Conservation (phyloP, 1,140 invertebrate genomes). For the Microplitis demolitor region DNA sequence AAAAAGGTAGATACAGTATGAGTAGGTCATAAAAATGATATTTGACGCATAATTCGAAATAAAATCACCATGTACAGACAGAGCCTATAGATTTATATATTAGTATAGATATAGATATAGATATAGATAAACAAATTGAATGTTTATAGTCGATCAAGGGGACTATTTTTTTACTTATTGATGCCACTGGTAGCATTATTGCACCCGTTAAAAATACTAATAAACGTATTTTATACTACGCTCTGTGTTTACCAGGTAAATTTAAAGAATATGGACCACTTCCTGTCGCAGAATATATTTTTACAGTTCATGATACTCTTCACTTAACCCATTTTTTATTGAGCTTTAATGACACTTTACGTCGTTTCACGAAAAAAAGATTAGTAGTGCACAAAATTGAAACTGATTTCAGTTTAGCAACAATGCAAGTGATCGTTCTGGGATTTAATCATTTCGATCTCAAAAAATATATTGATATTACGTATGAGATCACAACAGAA, state of each 20-base stretch:
- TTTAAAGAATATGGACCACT: not conserved
- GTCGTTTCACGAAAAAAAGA: not conserved
- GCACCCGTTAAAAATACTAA: not conserved
- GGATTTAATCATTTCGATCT: not conserved
- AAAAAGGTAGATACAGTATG: too few species aligned
- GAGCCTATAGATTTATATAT: too few species aligned
- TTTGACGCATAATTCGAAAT: too few species aligned
- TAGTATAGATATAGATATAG: too few species aligned
- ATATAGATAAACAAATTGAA: not conserved
- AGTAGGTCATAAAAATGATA: too few species aligned
- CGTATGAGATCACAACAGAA: not conserved
- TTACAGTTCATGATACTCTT: not conserved
- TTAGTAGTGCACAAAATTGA: not conserved
- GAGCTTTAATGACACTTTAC: not conserved
- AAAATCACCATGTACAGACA: too few species aligned
- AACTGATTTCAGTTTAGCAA: not conserved
- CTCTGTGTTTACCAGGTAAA: not conserved
- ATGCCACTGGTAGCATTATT: not conserved
- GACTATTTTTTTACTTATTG: not conserved
- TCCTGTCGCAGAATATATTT: not conserved
- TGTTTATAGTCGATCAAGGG: not conserved
- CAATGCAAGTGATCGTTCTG: not conserved
- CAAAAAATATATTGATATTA: not conserved
- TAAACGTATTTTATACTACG: not conserved
- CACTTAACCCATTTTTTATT: not conserved